Evolutionary conservation across 2,888 invertebrate species (phyloP).

Genomic region (Agonopterix heracliana): DNA sequence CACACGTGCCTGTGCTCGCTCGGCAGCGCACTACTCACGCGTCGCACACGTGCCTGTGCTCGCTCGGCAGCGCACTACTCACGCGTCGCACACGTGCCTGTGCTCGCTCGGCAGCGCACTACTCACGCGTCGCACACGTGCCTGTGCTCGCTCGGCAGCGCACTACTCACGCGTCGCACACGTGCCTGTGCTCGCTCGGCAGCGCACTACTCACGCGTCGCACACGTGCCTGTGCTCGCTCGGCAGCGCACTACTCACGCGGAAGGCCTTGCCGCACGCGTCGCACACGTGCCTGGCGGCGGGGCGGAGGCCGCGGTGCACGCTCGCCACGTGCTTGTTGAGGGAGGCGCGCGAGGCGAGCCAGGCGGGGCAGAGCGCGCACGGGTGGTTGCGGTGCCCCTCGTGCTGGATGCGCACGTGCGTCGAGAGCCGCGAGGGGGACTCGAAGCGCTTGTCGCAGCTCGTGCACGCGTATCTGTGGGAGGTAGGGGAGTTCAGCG

Average conservation of each 20-base stretch:
- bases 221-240: conserved; percentile 29
- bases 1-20: background rate
- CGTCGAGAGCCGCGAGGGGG: conserved; percentile 18
- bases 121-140: conserved; percentile 7
- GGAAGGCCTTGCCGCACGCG: conserved; percentile 56
- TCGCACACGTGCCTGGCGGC: conserved; percentile 49
- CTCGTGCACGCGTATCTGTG: conserved; percentile 39
- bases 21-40: conserved; percentile 57
- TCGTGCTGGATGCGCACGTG: conserved; percentile 55
- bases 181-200: conserved; percentile 26
- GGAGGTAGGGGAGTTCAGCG: too few relatives aligned
- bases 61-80: conserved; percentile 38
- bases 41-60: conserved; percentile 50
- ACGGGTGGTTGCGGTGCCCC: conserved; percentile 49
- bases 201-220: conserved; percentile 51
- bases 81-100: conserved; percentile 20
- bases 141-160: too few relatives aligned
- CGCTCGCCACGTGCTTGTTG: conserved; percentile 40
- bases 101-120: conserved; percentile 41
- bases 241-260: conserved; percentile 51
- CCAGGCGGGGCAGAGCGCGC: conserved; percentile 56
- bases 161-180: conserved; percentile 34
- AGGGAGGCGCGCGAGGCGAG: conserved; percentile 43
- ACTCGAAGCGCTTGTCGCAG: conserved; percentile 46
- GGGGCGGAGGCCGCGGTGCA: conserved; percentile 40